phyloP scores from a whole-genome alignment of 35 echinoderm and acorn worm genomes.

The Lytechinus variegatus region DNA sequence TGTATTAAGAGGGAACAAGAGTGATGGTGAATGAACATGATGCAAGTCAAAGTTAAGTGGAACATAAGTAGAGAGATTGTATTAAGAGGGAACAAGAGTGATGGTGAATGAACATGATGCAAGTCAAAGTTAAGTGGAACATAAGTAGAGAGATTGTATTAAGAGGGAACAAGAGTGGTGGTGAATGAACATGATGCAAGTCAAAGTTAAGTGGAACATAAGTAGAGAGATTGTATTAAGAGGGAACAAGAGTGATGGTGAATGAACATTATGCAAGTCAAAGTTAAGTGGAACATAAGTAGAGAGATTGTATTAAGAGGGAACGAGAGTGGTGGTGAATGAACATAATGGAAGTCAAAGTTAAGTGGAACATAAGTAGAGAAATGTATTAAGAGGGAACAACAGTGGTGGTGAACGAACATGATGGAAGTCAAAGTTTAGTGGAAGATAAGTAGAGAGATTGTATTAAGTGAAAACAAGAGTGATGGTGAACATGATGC shows the following conservation, averaged over 20 bases:
- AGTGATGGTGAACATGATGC: neutral
- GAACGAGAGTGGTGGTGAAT: neutral
- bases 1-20: too few relatives aligned
- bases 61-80: too few relatives aligned
- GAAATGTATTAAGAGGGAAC: too few relatives aligned
- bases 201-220: too few relatives aligned
- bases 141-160: too few relatives aligned
- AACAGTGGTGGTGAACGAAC: neutral
- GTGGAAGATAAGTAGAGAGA: too few relatives aligned
- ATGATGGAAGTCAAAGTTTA: too few relatives aligned
- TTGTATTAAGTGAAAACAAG: neutral
- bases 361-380: neutral
- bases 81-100: too few relatives aligned
- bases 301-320: too few relatives aligned
- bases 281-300: neutral
- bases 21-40: neutral
- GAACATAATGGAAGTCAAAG: neutral
- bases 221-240: too few relatives aligned
- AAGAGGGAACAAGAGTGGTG: neutral
- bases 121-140: neutral
- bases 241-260: neutral
- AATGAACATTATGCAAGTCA: neutral
- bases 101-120: neutral
- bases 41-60: too few relatives aligned
- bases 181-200: neutral